Percentiles rank a stretch among this genome's conserved stretches.
phyloP scores from a whole-genome alignment of 1,140 invertebrate species.

The Melanaphis sacchari region DNA sequence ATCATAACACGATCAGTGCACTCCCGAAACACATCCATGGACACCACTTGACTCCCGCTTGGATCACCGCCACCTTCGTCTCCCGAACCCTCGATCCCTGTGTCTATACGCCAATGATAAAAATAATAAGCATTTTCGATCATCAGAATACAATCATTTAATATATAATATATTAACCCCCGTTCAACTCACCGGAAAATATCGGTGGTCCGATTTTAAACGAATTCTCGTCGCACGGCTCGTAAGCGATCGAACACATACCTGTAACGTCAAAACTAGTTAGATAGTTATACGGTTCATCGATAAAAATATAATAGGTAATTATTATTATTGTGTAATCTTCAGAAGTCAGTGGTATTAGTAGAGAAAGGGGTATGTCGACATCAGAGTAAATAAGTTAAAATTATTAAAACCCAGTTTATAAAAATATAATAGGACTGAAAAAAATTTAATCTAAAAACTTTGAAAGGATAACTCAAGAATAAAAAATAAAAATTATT shows the following conservation, averaged over 20 bases:
- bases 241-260: conserved; percentile 79
- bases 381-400: background rate
- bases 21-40: conserved; percentile 60
- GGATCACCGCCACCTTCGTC: conserved; percentile 59
- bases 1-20: conserved; percentile 78
- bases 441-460: background rate
- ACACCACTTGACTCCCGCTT: background rate
- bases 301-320: background rate
- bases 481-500: background rate
- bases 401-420: background rate
- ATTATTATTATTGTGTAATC: background rate
- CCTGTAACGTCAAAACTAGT: conserved; percentile 59
- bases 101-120: conserved; percentile 58
- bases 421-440: background rate
- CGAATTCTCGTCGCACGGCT: conserved; percentile 76
- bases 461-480: background rate
- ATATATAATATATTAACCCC: background rate
- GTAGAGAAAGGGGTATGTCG: too few relatives aligned
- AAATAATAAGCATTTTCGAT: background rate
- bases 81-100: conserved; percentile 63
- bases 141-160: background rate
- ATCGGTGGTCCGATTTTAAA: conserved; percentile 74
- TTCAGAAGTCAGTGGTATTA: background rate
- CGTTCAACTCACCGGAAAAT: conserved; percentile 33
- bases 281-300: background rate